Base-by-base conservation (phyloP, 2,888 invertebrate genomes). In the Cerceris rybyensis region DNA sequence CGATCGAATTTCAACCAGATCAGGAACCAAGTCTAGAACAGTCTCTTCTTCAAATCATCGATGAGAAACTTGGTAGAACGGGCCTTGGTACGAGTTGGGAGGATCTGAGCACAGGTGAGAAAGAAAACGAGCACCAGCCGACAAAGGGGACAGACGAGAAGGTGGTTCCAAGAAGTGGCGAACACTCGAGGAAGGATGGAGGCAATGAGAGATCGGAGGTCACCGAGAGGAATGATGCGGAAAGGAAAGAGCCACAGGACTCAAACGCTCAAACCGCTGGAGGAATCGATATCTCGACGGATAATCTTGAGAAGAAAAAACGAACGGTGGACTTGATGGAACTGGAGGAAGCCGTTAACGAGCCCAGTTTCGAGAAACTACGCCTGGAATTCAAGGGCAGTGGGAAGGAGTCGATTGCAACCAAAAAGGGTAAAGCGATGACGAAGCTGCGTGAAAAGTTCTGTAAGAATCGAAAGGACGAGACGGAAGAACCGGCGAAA, bases 21-120 rank as follows among this genome's bases (percentile, higher is more conserved):
- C 87, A 90, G 60, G 90, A 91, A 66, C 90, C 88, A 0, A 92
- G 91, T 69, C 83, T 92, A 11, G 92, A 92, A 70, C 89, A 92
- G 72, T 92, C 92, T 17, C 70, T 92, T 39, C 87, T 92, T 86
- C 87, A 85, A 58, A 92, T 92, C 7, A 92, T 92, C 49, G 92
- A 92, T 60, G 92, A 92, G 16, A 92, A 92, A 69, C 86, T 92
- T 8, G 92, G 91, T 6, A 87, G 90, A 28, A 83, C 82, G 11
- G 75, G 86, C 6, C 71, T 87, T 58, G 85, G 85, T 43, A 88
- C 55, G 46, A 73, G 78, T 50, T 78, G 78, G 83, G 76, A 83
- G 63, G 74, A 77, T 41, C 42, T 76, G 65, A 61, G 70, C 46
- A 55, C 68, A 65, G 75, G 74, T 76, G 76, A 61, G 14, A 70